phyloP scores from a whole-genome alignment of 2,113 vertebrate species.

The Neopipo cinnamomea region DNA sequence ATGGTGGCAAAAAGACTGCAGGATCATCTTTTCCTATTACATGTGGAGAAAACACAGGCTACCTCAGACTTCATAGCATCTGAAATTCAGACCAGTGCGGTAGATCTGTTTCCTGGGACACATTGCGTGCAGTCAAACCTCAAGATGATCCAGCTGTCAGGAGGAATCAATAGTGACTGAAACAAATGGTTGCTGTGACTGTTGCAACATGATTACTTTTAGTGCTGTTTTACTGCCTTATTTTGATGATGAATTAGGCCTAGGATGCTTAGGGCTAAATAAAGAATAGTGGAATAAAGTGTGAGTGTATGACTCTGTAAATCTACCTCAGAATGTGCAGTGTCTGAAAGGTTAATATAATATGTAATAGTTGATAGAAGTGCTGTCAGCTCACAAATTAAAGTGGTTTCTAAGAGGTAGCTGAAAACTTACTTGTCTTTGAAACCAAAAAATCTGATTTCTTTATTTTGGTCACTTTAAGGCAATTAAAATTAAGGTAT shows the following conservation, averaged over 20 bases:
- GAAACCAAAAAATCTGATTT: background rate
- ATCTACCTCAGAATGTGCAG: background rate
- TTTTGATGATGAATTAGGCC: background rate
- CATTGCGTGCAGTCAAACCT: accelerated
- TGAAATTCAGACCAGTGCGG: background rate
- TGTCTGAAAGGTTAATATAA: conserved; percentile 6
- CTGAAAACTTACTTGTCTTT: background rate
- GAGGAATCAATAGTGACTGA: background rate
- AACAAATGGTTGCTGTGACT: background rate
- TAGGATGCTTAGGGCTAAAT: background rate
- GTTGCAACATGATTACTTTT: background rate
- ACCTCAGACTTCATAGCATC: background rate
- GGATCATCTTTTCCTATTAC: background rate
- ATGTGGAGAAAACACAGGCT: background rate
- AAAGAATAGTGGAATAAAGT: background rate
- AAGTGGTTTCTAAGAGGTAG: background rate
- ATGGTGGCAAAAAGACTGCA: background rate
- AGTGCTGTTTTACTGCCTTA: background rate
- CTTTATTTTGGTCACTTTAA: background rate
- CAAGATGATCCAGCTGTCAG: background rate
- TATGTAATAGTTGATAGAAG: background rate
- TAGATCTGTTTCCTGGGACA: background rate
- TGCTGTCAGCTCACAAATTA: background rate
- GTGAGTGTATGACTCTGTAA: background rate
- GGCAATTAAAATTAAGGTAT: background rate